Evolutionary conservation across 2,888 invertebrate species (phyloP).

Genomic region (Lithophane semibrunnea): DNA sequence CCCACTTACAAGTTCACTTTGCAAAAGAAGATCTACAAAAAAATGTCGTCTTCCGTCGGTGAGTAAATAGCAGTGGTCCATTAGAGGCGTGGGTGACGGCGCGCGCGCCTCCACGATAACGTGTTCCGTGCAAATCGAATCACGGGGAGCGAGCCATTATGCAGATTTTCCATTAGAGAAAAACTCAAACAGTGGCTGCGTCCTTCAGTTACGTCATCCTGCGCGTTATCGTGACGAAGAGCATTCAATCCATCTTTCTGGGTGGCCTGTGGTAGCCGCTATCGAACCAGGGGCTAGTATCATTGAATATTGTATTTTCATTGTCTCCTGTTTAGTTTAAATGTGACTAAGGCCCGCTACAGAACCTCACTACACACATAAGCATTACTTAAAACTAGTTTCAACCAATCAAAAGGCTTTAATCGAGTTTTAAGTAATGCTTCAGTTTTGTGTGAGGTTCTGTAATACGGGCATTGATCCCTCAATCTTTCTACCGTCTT

Average conservation of each 20-base stretch:
- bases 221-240: conserved; percentile 59
- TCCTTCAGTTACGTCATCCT: conserved; percentile 61
- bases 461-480: no score
- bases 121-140: conserved; percentile 86
- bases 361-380: no score
- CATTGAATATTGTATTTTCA: background rate
- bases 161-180: conserved; percentile 88
- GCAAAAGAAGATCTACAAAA: conserved; percentile 79
- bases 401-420: no score
- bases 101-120: conserved; percentile 74
- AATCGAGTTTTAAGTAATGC: no score
- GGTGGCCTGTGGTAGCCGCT: conserved; percentile 14
- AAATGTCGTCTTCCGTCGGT: conserved; percentile 77
- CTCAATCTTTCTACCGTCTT: background rate
- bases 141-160: conserved; percentile 84
- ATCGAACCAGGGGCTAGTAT: background rate
- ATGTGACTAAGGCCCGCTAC: background rate
- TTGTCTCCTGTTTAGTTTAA: background rate
- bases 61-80: conserved; percentile 82
- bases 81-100: conserved; percentile 75
- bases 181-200: conserved; percentile 76
- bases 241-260: conserved; percentile 46
- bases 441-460: no score
- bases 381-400: no score
- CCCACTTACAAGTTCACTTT: conserved; percentile 75